These are phyloP conservation scores for Drosophila quasianomalipes DNA, from an alignment of 2,888 invertebrate species.

Conservation along the genomic window DNA sequence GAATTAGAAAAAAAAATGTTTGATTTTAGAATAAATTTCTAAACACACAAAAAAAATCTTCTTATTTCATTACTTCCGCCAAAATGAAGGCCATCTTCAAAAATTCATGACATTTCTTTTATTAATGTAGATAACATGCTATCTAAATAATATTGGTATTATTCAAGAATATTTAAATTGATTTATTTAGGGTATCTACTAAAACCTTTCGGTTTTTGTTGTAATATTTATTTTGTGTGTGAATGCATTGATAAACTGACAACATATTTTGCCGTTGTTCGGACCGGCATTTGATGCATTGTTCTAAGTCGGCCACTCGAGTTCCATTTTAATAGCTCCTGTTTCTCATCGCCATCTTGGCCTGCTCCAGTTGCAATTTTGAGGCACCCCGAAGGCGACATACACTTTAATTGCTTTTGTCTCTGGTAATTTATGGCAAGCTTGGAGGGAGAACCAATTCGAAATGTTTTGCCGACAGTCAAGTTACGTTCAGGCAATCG, in stretches of 20 bases:
- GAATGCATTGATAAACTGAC: slow-evolving; percentile 32
- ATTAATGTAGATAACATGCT: background rate
- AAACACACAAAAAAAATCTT: background rate
- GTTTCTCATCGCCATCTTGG: slow-evolving; percentile 1
- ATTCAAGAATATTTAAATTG: background rate
- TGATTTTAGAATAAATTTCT: background rate
- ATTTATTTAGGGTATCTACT: background rate
- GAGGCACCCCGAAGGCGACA: slow-evolving; percentile 8
- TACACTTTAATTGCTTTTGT: slow-evolving; percentile 49
- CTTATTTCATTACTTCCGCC: background rate
- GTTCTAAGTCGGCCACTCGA: slow-evolving; percentile 36
- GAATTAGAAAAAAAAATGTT: fast-evolving
- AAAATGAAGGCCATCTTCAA: background rate
- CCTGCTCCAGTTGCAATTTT: slow-evolving; percentile 7
- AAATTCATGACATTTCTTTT: background rate
- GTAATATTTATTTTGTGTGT: background rate
- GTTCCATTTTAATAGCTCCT: slow-evolving; percentile 12
- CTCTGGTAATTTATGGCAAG: slow-evolving; percentile 39
- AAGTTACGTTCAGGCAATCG: background rate
- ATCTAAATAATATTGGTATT: background rate
- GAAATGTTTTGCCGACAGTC: slow-evolving; percentile 13
- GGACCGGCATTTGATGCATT: slow-evolving; percentile 36
- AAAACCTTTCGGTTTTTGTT: background rate
- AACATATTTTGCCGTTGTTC: slow-evolving; percentile 39
- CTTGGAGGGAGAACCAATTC: background rate